Conservation (phyloP, 2,113 vertebrate genomes). For the Xyrauchen texanus region DNA sequence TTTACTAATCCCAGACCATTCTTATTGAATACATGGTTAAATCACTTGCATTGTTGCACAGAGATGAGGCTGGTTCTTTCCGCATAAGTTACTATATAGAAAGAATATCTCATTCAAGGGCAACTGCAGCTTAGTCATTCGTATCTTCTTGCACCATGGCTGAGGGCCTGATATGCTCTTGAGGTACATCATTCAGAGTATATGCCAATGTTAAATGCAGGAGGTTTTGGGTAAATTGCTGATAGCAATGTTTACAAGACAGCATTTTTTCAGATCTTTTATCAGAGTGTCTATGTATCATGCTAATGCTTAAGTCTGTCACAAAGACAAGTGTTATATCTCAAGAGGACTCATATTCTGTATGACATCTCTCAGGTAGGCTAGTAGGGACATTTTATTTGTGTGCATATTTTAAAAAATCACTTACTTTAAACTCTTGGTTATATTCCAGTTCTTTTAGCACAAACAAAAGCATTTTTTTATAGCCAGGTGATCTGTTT, state of each 20-base stretch:
- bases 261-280: no score
- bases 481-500: not conserved
- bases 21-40: conserved; percentile 27
- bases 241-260: no score
- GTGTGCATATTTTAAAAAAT: no score
- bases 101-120: conserved; percentile 35
- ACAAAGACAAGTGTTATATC: no score
- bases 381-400: no score
- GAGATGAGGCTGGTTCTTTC: conserved; percentile 39
- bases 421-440: not conserved
- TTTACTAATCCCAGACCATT: conserved; percentile 37
- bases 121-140: conserved; percentile 21
- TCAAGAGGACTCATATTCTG: no score
- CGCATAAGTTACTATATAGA: conserved; percentile 23
- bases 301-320: no score
- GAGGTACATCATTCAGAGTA: not conserved
- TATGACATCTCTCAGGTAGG: no score
- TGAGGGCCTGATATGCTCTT: not conserved
- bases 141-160: conserved; percentile 19
- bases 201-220: not conserved
- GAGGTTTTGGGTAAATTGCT: not conserved
- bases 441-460: no score
- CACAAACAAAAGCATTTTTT: not conserved
- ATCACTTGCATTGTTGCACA: conserved; percentile 32
- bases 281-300: no score